phyloP scores from a whole-genome alignment of 1,140 invertebrate species.

The Steinernema feltiae region DNA sequence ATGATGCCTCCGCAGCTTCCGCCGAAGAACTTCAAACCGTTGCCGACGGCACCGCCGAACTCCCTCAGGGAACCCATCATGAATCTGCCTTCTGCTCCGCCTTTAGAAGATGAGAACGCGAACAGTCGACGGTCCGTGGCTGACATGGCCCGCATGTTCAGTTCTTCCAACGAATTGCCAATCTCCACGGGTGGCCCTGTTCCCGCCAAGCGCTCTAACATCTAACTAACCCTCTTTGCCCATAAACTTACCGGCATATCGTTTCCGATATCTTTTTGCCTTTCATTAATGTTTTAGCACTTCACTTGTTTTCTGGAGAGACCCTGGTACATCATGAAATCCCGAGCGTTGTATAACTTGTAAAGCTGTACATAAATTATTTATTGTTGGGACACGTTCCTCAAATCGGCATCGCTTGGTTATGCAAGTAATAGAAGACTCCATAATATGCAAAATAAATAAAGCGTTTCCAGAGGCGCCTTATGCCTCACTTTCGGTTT shows the following conservation, averaged over 20 bases:
- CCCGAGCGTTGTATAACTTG: no score
- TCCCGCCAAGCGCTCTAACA: not conserved
- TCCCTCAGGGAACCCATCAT: slow-evolving; percentile 14
- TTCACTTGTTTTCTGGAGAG: not conserved
- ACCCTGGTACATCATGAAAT: not conserved
- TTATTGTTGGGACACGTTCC: not conserved
- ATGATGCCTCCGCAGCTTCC: slow-evolving; percentile 31
- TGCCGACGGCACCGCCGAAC: slow-evolving; percentile 11
- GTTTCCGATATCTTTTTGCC: no score
- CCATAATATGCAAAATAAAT: not conserved
- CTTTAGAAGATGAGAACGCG: slow-evolving; percentile 27
- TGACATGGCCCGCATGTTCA: slow-evolving; percentile 37
- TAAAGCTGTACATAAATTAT: slow-evolving; percentile 14
- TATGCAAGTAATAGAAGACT: no score
- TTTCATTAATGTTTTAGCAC: no score
- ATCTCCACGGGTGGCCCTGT: not conserved
- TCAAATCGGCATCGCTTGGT: no score
- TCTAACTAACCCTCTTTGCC: not conserved
- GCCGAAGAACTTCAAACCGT: slow-evolving; percentile 20
- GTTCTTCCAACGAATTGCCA: slow-evolving; percentile 16
- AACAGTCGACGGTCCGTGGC: slow-evolving; percentile 37
- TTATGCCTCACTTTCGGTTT: not conserved
- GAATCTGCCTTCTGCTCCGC: slow-evolving; percentile 15
- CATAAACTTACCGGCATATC: no score
- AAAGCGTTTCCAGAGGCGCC: not conserved